Evolutionary conservation across 2,797 vertebrate species (phyloP), one percentile per base, ranked within the genome.

Genomic region (Peromyscus nudipes): DNA sequence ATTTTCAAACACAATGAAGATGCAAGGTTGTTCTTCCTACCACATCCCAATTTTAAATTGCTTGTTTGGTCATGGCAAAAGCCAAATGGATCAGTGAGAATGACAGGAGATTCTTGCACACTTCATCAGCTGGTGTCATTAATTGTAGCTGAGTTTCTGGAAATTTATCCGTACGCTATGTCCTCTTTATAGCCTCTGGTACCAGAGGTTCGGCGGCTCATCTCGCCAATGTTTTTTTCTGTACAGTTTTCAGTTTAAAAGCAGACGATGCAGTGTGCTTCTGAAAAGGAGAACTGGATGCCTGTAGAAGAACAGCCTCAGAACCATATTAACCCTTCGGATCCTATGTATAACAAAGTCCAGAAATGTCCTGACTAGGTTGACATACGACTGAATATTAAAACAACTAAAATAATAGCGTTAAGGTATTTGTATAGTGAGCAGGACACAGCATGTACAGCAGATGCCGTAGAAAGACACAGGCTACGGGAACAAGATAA

Each of bases 41-140:
- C 96, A 92, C 57, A 43, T 95, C 40, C 64, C 46, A 17, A 34
- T 94, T 97, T 83, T 83, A 96, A 94, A 90, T 89, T 60, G 49
- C 80, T 92, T 93, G 80, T 95, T 84, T 40, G 43, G 80, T 96
- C 84, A 84, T 16, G n/a, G 77, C 17, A 46, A 75, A 89, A 91
- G 67, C 96, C 96, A 97, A 92, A 93, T 96, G 96, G 90, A 82
- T 97, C 55, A 31, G 65, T 5, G 40, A 96, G 77, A 96, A 95
- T 84, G 92, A 91, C 88, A 95, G 81, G 90, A 94, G 95, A 91
- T 97, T 90, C 92, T 7, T 82, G 65, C 69, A 92, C 37, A 52
- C 77, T 84, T 84, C 73, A 94, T 96, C 92, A 96, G 96, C 97
- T 95, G 87, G 49, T 81, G 49, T 52, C 95, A 55, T 73, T 87